phyloP scores from a whole-genome alignment of 30 jellyfish, hydroid and myxozoan genomes.

The Turritopsis dohrnii region DNA sequence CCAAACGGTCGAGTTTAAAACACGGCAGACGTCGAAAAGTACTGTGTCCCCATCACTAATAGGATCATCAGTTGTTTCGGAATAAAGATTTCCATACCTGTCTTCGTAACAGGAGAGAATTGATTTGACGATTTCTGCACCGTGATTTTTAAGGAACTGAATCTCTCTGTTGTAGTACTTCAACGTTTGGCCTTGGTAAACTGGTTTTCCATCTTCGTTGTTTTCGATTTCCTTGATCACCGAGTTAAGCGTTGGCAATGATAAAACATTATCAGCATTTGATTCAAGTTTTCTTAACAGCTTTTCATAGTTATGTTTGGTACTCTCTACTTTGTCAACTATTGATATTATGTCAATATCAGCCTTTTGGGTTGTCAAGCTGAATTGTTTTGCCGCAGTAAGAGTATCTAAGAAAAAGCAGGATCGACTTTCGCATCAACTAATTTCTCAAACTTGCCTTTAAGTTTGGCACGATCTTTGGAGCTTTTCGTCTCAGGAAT shows the following conservation, averaged over 20 bases:
- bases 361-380: background rate
- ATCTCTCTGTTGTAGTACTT: background rate
- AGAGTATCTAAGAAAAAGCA: background rate
- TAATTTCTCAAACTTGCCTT: too few relatives aligned
- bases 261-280: too few relatives aligned
- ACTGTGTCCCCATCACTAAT: background rate
- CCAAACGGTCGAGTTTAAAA: background rate
- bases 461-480: too few relatives aligned
- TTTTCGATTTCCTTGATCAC: background rate
- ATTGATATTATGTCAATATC: too few relatives aligned
- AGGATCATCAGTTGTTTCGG: background rate
- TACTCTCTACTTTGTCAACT: too few relatives aligned
- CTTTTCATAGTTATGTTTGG: too few relatives aligned
- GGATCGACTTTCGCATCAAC: too few relatives aligned
- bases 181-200: background rate
- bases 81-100: background rate
- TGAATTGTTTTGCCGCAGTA: background rate
- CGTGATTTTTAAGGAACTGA: background rate
- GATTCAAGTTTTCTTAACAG: too few relatives aligned
- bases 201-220: background rate
- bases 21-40: background rate
- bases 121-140: background rate
- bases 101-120: background rate
- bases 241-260: background rate
- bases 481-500: background rate